Percentiles rank a stretch among this genome's conserved stretches.
Conservation (phyloP, 2,888 invertebrate genomes). For the Acanthopleura granulata region DNA sequence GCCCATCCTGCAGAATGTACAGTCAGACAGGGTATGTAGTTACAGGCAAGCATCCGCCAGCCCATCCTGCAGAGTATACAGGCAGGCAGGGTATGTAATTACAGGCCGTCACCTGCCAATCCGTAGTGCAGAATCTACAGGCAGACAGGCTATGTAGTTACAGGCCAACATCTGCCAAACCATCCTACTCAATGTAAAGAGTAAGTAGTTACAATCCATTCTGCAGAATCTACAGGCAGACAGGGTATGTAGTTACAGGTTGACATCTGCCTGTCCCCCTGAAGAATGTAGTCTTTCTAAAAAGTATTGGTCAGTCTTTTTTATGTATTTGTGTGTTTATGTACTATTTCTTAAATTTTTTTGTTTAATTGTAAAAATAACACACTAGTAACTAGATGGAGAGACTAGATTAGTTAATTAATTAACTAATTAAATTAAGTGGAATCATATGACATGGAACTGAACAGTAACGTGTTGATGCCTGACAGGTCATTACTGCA, state of each 20-base stretch:
- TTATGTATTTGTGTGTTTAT: too few species aligned
- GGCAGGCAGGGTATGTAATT: slow-evolving; percentile 77
- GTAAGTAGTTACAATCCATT: too few species aligned
- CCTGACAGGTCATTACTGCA: too few species aligned
- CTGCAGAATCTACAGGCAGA: slow-evolving; percentile 81
- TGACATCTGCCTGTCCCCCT: slow-evolving; percentile 80
- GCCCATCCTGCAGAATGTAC: slow-evolving; percentile 78
- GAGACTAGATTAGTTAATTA: too few species aligned
- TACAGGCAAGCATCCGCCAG: slow-evolving; percentile 76
- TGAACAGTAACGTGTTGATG: too few species aligned
- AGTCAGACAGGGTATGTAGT: slow-evolving; percentile 78
- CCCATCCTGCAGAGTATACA: slow-evolving; percentile 79
- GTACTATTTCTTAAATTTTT: too few species aligned
- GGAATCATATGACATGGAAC: too few species aligned
- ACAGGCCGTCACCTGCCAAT: slow-evolving; percentile 76
- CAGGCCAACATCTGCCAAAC: background rate
- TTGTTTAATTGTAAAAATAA: too few species aligned
- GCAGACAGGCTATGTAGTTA: slow-evolving; percentile 77
- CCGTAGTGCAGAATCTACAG: slow-evolving; percentile 78
- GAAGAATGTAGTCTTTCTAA: slow-evolving; percentile 78
- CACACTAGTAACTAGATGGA: too few species aligned
- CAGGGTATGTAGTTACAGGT: slow-evolving; percentile 71
- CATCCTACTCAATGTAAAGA: too few species aligned
- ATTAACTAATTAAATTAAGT: too few species aligned
- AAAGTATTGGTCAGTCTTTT: too few species aligned